Evolutionary conservation across 2,888 invertebrate species (phyloP).

Genomic region (Koerneria pararmatus): DNA sequence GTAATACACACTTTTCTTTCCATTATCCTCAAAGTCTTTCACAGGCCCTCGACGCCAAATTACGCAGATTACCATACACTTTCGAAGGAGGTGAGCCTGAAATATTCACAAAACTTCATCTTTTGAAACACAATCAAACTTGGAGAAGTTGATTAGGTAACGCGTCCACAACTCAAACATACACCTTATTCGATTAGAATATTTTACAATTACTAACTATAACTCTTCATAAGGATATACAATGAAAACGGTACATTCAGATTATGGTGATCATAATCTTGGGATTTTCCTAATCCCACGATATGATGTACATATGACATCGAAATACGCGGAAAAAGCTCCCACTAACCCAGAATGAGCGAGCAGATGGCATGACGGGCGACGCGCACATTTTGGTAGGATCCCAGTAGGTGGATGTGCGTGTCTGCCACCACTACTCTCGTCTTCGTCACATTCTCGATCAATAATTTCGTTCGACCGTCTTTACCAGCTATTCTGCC

Average conservation of each 20-base stretch:
- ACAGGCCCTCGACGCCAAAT: slow-evolving; percentile 77
- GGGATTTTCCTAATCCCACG: no score
- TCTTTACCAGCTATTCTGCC: slow-evolving; percentile 93
- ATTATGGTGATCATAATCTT: no score
- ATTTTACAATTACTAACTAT: no score
- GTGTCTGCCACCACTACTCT: slow-evolving; percentile 93
- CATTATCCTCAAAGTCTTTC: slow-evolving; percentile 72
- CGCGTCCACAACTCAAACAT: no score
- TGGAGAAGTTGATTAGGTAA: no score
- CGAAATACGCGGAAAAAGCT: neutral
- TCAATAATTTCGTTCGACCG: slow-evolving; percentile 81
- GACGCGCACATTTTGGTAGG: slow-evolving; percentile 89
- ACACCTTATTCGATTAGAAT: no score
- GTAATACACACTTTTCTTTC: slow-evolving; percentile 25
- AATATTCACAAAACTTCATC: no score
- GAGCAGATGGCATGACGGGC: slow-evolving; percentile 92
- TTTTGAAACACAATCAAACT: no score
- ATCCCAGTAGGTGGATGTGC: slow-evolving; percentile 93
- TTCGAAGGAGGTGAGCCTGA: slow-evolving; percentile 89
- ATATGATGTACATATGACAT: no score
- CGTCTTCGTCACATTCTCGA: slow-evolving; percentile 97
- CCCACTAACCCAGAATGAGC: slow-evolving; percentile 76
- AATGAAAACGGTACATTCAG: no score
- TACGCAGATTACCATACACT: slow-evolving; percentile 88
- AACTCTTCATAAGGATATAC: no score